phyloP scores from a whole-genome alignment of 1,140 invertebrate species.

The Agraylea sexmaculata region DNA sequence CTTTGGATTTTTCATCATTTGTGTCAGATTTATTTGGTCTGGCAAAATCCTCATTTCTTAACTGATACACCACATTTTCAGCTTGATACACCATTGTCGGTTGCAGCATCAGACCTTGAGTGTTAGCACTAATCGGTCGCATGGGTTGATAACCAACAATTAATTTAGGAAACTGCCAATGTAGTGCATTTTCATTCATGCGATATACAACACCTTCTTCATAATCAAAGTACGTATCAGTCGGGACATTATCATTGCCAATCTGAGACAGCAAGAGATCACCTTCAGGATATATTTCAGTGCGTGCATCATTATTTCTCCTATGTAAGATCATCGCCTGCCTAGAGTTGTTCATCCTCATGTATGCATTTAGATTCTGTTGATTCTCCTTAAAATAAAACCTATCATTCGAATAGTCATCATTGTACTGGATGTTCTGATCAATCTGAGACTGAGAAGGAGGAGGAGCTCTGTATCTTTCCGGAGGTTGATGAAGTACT shows the following conservation, averaged over 20 bases:
- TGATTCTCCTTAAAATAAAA: slow-evolving; percentile 21
- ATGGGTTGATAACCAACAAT: slow-evolving; percentile 22
- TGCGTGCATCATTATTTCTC: slow-evolving; percentile 8
- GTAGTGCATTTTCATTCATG: slow-evolving; percentile 15
- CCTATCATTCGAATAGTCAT: slow-evolving; percentile 18
- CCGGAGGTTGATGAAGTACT: slow-evolving; percentile 12
- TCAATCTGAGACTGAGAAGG: slow-evolving; percentile 9
- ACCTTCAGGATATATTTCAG: too few species aligned
- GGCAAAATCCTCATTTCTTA: slow-evolving; percentile 20
- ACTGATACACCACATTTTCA: slow-evolving; percentile 20
- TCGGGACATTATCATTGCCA: too few species aligned
- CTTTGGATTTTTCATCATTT: not conserved
- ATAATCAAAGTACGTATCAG: too few species aligned
- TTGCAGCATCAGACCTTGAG: slow-evolving; percentile 16
- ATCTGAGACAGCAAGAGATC: too few species aligned
- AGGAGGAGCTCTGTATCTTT: slow-evolving; percentile 9
- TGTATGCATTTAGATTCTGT: slow-evolving; percentile 20
- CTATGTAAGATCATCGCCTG: slow-evolving; percentile 11
- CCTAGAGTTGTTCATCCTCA: slow-evolving; percentile 17
- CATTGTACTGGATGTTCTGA: slow-evolving; percentile 6
- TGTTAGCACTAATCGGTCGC: slow-evolving; percentile 9
- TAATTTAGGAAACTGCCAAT: slow-evolving; percentile 20
- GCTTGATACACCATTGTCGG: slow-evolving; percentile 25
- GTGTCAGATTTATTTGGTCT: slow-evolving; percentile 8
- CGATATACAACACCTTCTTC: slow-evolving; percentile 20